Base-by-base conservation (phyloP, 2,113 vertebrate species). In the Elgaria multicarinata region DNA sequence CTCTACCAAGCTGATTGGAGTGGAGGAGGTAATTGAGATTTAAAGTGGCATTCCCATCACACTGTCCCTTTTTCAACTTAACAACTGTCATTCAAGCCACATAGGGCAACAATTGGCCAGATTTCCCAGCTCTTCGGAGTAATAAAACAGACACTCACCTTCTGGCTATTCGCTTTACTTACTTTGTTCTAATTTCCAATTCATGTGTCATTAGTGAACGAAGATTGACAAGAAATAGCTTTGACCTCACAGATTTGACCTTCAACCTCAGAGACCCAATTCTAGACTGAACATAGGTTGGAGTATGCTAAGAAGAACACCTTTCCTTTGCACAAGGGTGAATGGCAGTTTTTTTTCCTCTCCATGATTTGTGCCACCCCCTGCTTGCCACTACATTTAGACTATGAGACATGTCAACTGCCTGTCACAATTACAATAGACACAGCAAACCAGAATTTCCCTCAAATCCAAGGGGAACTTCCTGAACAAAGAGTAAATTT, bases 1-100 rank as follows among this genome's bases (percentile, higher is more conserved):
- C 98, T 99, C 98, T 98, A 99, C 98, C 98, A 98, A 99, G 98
- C 99, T 99, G 99, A 99, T 99, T 99, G 99, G 98, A 99, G 98
- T 99, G 98, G 98, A 99, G 98, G 98, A 99, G 99, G 98, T 98
- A 99, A 99, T 99, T 99, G 98, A 99, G 98, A 98, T 98, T 98
- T 99, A 98, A 98, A 99, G 99, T 99, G 99, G 98, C 98, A 98
- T 99, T 99, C 98, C 98, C 98, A 99, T 99, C 98, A 98, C 98
- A 98, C 97, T 98, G 98, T 98, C 97, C 97, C 97, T 96, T 96
- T 97, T 98, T 98, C 97, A 97, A 97, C 97, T 96, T 96, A 97
- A 97, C 97, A 97, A 97, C 97, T 98, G 97, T 97, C 97, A 98
- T 97, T 98, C 97, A 97, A 97, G 96, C 96, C 92, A 97, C 95